Evolutionary conservation across 2,797 vertebrate species (phyloP), one percentile per base, ranked within the genome.

Genomic region (Pipistrellus kuhlii): DNA sequence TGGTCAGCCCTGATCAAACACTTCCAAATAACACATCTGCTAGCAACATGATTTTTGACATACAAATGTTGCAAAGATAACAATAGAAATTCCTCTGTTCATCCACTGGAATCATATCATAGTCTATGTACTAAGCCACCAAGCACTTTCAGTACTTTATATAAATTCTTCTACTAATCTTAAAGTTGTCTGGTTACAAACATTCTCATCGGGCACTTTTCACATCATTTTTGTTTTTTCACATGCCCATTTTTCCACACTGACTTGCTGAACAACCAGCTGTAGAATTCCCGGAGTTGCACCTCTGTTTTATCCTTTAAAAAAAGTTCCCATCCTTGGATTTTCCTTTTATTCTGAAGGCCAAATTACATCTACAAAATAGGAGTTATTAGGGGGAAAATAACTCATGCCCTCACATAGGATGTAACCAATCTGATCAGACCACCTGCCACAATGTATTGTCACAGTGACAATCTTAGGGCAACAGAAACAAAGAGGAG

Each of bases 281-380:
- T 80, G 21, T 7, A 83, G 68, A 72, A 80, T 76, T 86, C 71
- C 32, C 68, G 27, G 75, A 51, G 66, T 84, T 27, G 59, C 35
- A 72, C 44, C 51, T 90, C 90, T 69, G 62, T 15, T 76, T 91
- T 44, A 15, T 81, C 44, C 53, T 86, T 72, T 51, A 8, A 71
- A 41, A 90, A 92, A 72, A 55, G 66, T 72, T 86, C 44, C 88
- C 83, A 81, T 32, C 35, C 8, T 14, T 82, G 53, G 77, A 96
- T 93, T 38, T 48, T 91, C 41, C 57, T 4, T 83, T 88, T 82
- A 83, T 75, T 97, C 53, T 68, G 69, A 94, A 93, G 88, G 78
- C 57, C 76, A 73, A 57, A 88, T 77, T 35, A 92, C 18, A 91
- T 62, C 38, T 46, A 83, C 72, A 95, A 76, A 94, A 82, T 1